These are phyloP conservation scores for Brachyrhaphis roseni DNA, from an alignment of 2,797 vertebrate species.

Conservation along the genomic window DNA sequence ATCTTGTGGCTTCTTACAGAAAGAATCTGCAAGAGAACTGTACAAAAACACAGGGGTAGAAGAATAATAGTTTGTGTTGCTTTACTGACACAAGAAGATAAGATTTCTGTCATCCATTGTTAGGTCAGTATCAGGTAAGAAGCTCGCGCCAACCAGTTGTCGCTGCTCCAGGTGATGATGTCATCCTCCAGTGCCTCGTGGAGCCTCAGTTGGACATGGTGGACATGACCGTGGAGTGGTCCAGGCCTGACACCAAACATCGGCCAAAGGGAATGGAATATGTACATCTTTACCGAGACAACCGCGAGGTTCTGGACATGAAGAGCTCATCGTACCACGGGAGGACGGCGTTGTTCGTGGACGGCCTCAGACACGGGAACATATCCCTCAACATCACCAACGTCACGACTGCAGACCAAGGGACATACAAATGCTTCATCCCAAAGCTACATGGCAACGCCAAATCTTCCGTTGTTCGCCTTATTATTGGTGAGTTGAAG, in stretches of 20 bases:
- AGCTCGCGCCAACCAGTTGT: constrained; percentile 4
- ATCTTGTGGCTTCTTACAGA: background rate
- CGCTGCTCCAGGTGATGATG: constrained; percentile 16
- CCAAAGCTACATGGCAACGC: background rate
- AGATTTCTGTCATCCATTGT: background rate
- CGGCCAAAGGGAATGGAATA: background rate
- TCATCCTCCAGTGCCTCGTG: constrained; percentile 37
- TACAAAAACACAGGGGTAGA: background rate
- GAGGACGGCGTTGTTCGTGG: constrained; percentile 7
- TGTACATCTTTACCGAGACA: constrained; percentile 29
- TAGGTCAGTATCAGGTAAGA: constrained; percentile 14
- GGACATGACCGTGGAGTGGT: constrained; percentile 36
- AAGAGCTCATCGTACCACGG: background rate
- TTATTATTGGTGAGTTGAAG: constrained; percentile 33
- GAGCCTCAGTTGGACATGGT: background rate
- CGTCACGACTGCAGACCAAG: constrained; percentile 16
- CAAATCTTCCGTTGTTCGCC: background rate
- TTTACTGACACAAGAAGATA: background rate
- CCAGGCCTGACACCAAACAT: background rate
- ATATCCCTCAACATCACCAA: constrained; percentile 11
- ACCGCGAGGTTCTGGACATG: constrained; percentile 3
- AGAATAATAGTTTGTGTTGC: background rate
- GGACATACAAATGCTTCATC: constrained; percentile 31
- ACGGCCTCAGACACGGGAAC: background rate
- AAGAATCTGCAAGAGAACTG: background rate